A percentile compares a stretch with the other conserved stretches of the same genome.
Conservation (phyloP, 2,888 invertebrate genomes). For the Stenotaenia linearis region DNA sequence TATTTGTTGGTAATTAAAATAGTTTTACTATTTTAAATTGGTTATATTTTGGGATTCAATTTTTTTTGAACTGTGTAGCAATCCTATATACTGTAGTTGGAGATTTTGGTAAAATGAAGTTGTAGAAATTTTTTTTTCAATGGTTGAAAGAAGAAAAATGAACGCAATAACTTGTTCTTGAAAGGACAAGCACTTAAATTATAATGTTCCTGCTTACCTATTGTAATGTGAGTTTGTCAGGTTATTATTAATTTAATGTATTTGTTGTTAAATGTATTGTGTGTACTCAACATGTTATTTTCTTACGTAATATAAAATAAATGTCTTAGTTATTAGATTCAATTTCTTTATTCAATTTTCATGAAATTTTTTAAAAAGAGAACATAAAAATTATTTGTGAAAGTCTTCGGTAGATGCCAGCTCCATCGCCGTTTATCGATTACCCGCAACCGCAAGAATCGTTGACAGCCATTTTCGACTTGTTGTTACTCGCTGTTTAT, state of each 20-base stretch:
- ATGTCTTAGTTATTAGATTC: background rate
- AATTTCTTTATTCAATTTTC: background rate
- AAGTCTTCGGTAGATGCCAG: too few relatives aligned
- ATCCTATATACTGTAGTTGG: background rate
- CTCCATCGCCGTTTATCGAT: too few relatives aligned
- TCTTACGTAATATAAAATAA: background rate
- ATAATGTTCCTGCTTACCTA: background rate
- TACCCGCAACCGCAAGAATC: background rate
- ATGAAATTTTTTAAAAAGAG: background rate
- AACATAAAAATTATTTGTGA: too few relatives aligned
- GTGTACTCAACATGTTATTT: slow-evolving; percentile 12
- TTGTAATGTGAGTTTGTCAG: slow-evolving; percentile 1
- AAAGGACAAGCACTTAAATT: background rate
- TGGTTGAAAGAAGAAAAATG: background rate
- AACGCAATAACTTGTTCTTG: background rate
- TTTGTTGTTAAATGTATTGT: background rate
- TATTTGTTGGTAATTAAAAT: background rate
- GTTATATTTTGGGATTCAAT: background rate
- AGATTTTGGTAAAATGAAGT: background rate
- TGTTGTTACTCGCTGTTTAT: background rate
- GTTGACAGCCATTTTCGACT: background rate
- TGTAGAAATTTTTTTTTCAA: background rate
- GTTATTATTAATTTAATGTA: slow-evolving; percentile 2
- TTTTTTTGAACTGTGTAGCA: background rate
- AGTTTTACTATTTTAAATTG: background rate